Evolutionary conservation across 2,888 invertebrate species (phyloP).

Genomic region (Electrophaes corylata): DNA sequence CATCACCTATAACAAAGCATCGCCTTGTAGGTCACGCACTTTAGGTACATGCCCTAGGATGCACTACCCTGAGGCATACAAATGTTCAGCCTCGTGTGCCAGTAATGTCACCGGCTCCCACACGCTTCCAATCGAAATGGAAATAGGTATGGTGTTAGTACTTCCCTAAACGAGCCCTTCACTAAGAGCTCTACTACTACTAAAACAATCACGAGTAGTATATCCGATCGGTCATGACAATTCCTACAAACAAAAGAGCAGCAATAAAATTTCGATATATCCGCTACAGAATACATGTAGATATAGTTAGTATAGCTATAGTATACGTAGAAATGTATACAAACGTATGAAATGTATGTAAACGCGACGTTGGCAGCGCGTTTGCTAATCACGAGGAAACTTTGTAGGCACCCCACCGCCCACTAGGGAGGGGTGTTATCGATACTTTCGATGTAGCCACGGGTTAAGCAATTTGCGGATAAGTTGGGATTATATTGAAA

Average conservation of each 20-base stretch:
- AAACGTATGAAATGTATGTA: constrained; percentile 31
- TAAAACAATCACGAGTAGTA: background rate
- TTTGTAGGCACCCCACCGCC: constrained; percentile 49
- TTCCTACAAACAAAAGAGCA: background rate
- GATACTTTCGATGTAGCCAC: constrained; percentile 27
- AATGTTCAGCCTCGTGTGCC: no score
- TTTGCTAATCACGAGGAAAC: constrained; percentile 71
- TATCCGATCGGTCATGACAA: constrained; percentile 7
- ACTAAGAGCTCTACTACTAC: background rate
- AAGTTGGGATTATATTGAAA: background rate
- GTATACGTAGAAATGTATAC: constrained; percentile 9
- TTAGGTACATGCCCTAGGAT: no score
- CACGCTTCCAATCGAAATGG: no score
- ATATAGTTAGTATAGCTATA: no score
- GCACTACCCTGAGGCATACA: no score
- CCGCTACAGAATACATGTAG: constrained; percentile 8
- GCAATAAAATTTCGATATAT: constrained; percentile 11
- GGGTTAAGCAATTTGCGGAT: constrained; percentile 5
- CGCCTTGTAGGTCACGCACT: no score
- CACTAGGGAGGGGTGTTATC: constrained; percentile 42
- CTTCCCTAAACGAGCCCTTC: no score
- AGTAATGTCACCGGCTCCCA: no score
- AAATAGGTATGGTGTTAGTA: no score
- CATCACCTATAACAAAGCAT: no score
- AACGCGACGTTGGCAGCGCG: constrained; percentile 49